Conservation (phyloP, 2,888 invertebrate species). For the Lasioglossum pauxillum region DNA sequence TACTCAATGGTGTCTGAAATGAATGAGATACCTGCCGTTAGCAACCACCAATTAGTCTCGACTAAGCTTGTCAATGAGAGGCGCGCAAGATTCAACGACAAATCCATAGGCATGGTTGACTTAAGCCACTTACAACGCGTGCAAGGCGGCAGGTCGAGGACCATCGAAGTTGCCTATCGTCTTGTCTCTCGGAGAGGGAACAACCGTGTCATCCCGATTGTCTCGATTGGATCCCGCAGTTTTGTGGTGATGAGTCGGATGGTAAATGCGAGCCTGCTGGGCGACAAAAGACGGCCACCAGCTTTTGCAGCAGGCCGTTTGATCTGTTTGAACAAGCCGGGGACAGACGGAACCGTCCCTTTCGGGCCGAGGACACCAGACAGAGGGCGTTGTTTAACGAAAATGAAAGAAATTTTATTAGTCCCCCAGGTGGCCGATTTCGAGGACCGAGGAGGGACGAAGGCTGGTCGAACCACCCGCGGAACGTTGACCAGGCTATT, state of each 20-base stretch:
- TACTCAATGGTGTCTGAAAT: too few species aligned
- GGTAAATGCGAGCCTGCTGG: slow-evolving; percentile 36
- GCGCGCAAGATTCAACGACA: background rate
- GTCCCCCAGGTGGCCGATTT: slow-evolving; percentile 7
- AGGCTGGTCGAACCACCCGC: slow-evolving; percentile 17
- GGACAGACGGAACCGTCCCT: background rate
- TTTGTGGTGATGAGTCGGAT: slow-evolving; percentile 54
- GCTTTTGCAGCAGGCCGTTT: slow-evolving; percentile 43
- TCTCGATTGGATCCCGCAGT: slow-evolving; percentile 43
- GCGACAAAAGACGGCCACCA: slow-evolving; percentile 60
- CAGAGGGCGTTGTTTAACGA: slow-evolving; percentile 41
- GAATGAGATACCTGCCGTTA: background rate
- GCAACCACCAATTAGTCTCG: background rate
- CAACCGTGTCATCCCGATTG: slow-evolving; percentile 60
- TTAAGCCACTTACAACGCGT: background rate
- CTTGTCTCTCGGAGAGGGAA: slow-evolving; percentile 18
- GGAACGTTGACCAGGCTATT: background rate
- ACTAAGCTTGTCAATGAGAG: background rate
- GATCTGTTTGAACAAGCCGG: slow-evolving; percentile 24
- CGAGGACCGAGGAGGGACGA: background rate
- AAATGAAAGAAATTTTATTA: slow-evolving; percentile 55
- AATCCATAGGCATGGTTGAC: background rate
- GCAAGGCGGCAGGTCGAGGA: background rate
- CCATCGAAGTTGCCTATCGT: background rate
- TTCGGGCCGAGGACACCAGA: background rate